A percentile compares a stretch with the other conserved stretches of the same genome.
Evolutionary conservation across 2,113 vertebrate species (phyloP).

Genomic region (Himantopus leucocephalus): DNA sequence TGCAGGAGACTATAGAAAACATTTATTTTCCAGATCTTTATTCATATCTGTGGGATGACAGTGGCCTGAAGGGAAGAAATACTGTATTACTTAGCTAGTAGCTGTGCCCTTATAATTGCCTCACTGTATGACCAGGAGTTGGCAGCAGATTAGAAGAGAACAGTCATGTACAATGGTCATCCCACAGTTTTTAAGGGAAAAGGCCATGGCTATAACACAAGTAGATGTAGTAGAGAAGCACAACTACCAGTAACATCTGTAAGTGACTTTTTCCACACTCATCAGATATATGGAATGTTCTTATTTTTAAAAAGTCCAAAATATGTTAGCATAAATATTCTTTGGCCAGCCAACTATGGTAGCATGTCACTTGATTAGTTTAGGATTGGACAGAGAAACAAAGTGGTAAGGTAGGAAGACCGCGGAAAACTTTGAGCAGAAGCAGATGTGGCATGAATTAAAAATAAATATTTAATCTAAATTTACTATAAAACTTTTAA

Average conservation of each 20-base stretch:
- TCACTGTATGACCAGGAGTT: neutral
- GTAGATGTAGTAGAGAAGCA: neutral
- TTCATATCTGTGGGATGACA: neutral
- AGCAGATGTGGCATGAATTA: neutral
- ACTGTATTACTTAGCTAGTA: neutral
- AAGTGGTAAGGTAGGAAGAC: neutral
- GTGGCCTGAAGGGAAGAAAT: neutral
- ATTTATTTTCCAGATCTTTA: neutral
- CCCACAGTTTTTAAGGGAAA: neutral
- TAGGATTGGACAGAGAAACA: neutral
- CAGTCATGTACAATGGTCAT: neutral
- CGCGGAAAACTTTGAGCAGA: neutral
- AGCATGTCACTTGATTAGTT: neutral
- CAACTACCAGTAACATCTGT: neutral
- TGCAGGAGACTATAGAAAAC: constrained; percentile 41
- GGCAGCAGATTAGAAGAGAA: neutral
- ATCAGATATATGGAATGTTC: neutral
- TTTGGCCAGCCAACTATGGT: neutral
- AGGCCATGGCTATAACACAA: neutral
- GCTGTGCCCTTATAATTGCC: neutral
- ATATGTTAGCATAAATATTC: neutral
- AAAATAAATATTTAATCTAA: neutral
- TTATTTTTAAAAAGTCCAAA: neutral
- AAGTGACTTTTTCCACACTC: neutral
- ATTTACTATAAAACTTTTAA: neutral